These are phyloP conservation scores for Bradypodion ventrale DNA, from an alignment of 2,797 vertebrate genomes.

Conservation along the genomic window DNA sequence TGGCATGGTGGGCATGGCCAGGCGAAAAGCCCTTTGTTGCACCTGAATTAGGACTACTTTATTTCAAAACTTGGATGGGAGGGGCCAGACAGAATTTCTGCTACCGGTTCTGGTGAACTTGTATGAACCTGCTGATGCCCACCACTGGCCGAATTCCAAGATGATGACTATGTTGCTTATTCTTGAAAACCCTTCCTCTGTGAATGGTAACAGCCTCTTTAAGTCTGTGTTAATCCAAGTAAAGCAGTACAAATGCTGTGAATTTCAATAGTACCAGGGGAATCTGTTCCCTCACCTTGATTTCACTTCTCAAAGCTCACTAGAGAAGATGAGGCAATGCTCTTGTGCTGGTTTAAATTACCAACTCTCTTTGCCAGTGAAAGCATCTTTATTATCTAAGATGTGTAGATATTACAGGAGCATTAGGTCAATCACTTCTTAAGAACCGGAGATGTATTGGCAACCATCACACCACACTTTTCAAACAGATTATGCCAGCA, in stretches of 20 bases:
- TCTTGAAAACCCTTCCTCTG: not conserved
- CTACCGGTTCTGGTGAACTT: too few species aligned
- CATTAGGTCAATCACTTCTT: constrained; percentile 6
- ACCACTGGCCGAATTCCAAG: not conserved
- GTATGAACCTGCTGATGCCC: too few species aligned
- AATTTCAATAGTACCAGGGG: not conserved
- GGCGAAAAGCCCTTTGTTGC: too few species aligned
- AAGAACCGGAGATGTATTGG: not conserved
- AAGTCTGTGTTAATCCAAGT: not conserved
- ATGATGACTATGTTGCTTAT: not conserved
- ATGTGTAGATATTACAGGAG: not conserved
- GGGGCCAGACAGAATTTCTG: too few species aligned
- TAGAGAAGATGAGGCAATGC: not conserved
- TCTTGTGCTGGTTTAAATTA: not conserved
- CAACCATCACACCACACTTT: constrained; percentile 11
- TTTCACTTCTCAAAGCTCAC: not conserved
- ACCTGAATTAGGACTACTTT: too few species aligned
- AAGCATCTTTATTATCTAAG: constrained; percentile 18
- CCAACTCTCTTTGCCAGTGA: not conserved
- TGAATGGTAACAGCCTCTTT: not conserved
- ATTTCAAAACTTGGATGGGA: too few species aligned
- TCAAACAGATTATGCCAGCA: constrained; percentile 11
- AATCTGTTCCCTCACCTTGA: not conserved
- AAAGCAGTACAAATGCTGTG: not conserved
- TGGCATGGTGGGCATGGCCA: too few species aligned